Base-by-base conservation (phyloP, 2,113 vertebrate species). In the Chrysemys picta region DNA sequence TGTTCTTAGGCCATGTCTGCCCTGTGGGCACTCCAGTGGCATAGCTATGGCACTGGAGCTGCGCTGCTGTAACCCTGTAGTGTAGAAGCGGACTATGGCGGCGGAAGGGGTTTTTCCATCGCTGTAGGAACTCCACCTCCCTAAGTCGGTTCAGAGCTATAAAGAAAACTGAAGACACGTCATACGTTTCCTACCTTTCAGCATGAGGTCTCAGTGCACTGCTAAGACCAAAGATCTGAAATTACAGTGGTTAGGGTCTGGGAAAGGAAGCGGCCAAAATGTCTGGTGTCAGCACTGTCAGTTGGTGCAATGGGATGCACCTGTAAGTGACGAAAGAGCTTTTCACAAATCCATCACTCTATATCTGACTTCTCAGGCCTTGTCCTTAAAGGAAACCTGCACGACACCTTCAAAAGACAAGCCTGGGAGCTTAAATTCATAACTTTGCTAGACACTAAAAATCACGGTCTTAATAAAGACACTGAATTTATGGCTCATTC, bases 221-320 rank as follows among this genome's bases (percentile, higher is more conserved):
- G 80, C 52, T 52, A 5, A 84, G 17, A 31, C 0, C 2, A 1
- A 4, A 38, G 75, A 9, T 0, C 31, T 57, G 85, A 52, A 65
- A 19, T 16, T 76, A 4, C 88, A 76, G 83, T 47, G 1, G 21
- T 24, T 17, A n/a, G n/a, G 65, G n/a, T 38, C n/a, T 72, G 24
- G 47, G 27, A 83, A 84, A 38, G 10, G 62, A 83, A 3, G 9
- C 10, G 25, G 19, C 1, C 9, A 0, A 9, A 29, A 65, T 3
- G 65, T 38, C 21, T 6, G 2, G 80, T 59, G 42, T 79, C 83
- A 13, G 57, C 24, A 82, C 47, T 38, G 69, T 14, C 53, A 69
- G n/a, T 79, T 52, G 17, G 38, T 38, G 57, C 21, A 19, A 80
- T 35, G 1, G 0, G 10, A 24, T 8, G 8, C 5, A 11, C 65